Evolutionary conservation across 2,888 invertebrate species (phyloP), one percentile per base, ranked within the genome.

Genomic region (Chorisops tibialis): DNA sequence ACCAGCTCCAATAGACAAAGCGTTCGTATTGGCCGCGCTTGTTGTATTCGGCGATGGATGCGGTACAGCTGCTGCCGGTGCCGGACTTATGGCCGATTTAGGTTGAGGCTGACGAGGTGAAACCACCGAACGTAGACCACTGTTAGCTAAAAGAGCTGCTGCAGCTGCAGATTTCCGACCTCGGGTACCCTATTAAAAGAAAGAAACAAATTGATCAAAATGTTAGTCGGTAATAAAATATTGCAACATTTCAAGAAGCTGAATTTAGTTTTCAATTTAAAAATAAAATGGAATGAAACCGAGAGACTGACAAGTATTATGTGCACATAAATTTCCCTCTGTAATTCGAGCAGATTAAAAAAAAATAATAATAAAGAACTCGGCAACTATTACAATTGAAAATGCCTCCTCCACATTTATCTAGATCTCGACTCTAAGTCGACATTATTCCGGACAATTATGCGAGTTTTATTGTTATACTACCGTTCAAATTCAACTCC

Each of bases 21-120:
- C 56, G 51, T 65, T 65, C 52, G 67, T 63, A 45, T 65, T 65
- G 37, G 67, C 45, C 61, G 67, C 16, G 47, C 65, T 63, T 49
- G 69, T 65, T 50, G 66, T 67, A 52, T 66, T 68, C 47, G 69
- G 69, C 43, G 69, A 68, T 56, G 66, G 68, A 59, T 68, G 69
- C 38, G 68, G 68, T 30, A 68, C 66, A 50, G 68, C 62, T 16
- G 68, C 67, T 48, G 68, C 68, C 38, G 68, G 68, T 51, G 68
- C 68, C 37, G 69, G 69, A 67, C 69, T 69, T 19, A 65, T 65
- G 9, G 67, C 66, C 43, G 67, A 63, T 61, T 62, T 65, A 16
- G 66, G 64, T 60, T 67, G 68, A 37, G 67, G 66, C 24, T 63
- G 66, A 21, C 66, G 48, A 22, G 66, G 66, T 22, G 66, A 66